Percentiles rank a stretch among this genome's conserved stretches.
Conservation (phyloP, 1,140 invertebrate species). For the Panulirus ornatus region DNA sequence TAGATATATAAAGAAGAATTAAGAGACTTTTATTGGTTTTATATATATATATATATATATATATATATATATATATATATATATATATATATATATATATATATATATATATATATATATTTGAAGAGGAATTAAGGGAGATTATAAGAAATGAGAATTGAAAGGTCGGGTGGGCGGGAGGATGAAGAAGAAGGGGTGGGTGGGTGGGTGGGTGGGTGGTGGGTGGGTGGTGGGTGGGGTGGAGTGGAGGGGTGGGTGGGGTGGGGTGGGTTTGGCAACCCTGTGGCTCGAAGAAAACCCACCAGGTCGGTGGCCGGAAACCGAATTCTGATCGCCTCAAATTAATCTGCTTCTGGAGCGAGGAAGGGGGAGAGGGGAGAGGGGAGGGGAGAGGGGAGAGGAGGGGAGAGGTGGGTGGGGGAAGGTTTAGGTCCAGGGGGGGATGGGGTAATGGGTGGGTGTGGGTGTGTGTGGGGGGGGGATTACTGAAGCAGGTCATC, state of each 20-base stretch:
- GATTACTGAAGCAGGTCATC: neutral
- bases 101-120: too few species aligned
- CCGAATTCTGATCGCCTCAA: constrained; percentile 29
- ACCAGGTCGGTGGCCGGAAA: neutral
- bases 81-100: too few species aligned
- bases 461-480: neutral
- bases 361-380: neutral
- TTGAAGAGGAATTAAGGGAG: neutral
- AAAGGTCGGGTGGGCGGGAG: neutral
- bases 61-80: too few species aligned
- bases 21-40: too few species aligned
- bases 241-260: neutral
- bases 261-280: neutral
- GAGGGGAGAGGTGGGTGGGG: neutral
- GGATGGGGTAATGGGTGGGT: neutral
- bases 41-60: too few species aligned
- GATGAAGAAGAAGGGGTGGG: neutral
- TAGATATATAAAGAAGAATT: too few species aligned
- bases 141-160: neutral
- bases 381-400: neutral
- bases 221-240: neutral
- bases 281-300: neutral
- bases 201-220: neutral
- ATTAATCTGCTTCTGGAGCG: neutral
- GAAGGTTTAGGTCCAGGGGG: neutral